A percentile compares a stretch with the other conserved stretches of the same genome.
Conservation (phyloP, 2,113 vertebrate species). For the Theristicus caerulescens region DNA sequence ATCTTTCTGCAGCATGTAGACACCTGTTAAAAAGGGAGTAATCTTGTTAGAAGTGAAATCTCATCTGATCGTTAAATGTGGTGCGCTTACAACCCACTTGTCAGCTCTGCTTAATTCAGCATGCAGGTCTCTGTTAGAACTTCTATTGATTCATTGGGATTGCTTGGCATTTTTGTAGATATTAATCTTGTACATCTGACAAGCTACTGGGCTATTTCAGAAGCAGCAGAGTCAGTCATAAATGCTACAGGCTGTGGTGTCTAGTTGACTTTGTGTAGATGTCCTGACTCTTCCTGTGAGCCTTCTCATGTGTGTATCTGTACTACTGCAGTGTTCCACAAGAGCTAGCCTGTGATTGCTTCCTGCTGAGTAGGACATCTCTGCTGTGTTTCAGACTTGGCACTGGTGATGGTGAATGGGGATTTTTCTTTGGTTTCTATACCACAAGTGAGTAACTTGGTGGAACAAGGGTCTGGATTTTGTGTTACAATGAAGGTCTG, state of each 20-base stretch:
- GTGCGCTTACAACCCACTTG: neutral
- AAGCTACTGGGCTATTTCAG: neutral
- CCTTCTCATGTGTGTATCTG: rapidly evolving
- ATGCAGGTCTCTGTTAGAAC: neutral
- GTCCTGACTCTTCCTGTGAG: neutral
- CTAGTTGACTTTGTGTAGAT: neutral
- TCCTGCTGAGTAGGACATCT: neutral
- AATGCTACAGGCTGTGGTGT: neutral
- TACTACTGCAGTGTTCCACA: neutral
- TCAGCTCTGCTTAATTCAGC: constrained; percentile 42
- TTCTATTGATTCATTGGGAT: neutral
- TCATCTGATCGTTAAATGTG: constrained; percentile 17
- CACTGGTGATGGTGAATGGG: rapidly evolving
- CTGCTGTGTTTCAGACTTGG: too few species aligned
- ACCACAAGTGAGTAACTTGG: neutral
- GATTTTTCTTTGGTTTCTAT: neutral
- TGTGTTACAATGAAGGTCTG: neutral
- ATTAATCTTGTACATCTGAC: neutral
- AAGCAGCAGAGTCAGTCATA: neutral
- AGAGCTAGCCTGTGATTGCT: rapidly evolving
- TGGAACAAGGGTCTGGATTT: neutral
- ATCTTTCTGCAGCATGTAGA: neutral
- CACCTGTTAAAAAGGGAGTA: neutral
- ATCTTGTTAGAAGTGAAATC: neutral
- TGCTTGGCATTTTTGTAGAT: neutral